phyloP scores from a whole-genome alignment of 2,113 vertebrate genomes.

The Platysternon megacephalum region DNA sequence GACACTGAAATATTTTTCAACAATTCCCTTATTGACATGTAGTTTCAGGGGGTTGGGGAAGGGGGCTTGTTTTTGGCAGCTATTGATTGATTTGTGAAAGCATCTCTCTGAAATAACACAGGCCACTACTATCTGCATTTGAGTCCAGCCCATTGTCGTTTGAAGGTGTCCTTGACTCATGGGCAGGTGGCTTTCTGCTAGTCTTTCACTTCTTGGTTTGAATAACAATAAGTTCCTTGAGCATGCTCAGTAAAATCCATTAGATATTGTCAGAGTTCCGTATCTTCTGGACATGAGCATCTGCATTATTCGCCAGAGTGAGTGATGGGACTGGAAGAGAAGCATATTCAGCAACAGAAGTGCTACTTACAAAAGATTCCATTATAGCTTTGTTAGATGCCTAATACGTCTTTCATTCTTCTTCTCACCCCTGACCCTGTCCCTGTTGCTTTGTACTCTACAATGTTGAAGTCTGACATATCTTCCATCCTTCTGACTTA shows the following conservation, averaged over 20 bases:
- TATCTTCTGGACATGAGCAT: slow-evolving; percentile 27
- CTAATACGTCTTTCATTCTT: slow-evolving; percentile 7
- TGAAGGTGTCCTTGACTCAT: not conserved
- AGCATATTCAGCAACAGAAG: not conserved
- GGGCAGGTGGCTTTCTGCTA: slow-evolving; percentile 10
- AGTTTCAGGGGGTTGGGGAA: not conserved
- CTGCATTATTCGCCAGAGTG: slow-evolving; percentile 4
- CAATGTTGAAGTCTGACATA: not conserved
- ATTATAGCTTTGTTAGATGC: not conserved
- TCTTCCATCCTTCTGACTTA: not conserved
- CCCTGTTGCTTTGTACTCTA: not conserved
- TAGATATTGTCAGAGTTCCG: not conserved
- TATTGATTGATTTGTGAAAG: slow-evolving; percentile 25
- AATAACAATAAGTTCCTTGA: slow-evolving; percentile 47
- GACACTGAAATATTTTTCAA: not conserved
- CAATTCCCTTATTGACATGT: not conserved
- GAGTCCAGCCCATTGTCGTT: not conserved
- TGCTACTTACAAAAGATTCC: not conserved
- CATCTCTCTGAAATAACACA: not conserved
- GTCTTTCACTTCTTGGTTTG: slow-evolving; percentile 25
- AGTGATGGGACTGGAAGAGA: slow-evolving; percentile 3
- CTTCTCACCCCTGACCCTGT: not conserved
- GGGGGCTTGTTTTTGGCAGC: not conserved
- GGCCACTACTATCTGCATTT: slow-evolving; percentile 14
- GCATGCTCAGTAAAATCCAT: not conserved